Evolutionary conservation across 2,113 vertebrate species (phyloP).

Genomic region (Gobio gobio): DNA sequence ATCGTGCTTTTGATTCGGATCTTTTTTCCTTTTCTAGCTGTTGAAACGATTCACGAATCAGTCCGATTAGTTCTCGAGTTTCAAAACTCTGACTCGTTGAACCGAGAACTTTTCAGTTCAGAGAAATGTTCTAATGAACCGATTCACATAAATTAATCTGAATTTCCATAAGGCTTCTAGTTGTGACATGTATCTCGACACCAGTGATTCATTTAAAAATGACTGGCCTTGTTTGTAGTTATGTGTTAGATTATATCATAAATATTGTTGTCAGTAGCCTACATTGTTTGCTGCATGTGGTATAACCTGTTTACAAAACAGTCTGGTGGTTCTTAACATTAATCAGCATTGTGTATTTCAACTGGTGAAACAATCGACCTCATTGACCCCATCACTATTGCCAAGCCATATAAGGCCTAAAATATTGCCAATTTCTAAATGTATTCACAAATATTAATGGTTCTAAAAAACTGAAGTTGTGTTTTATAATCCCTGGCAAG

Average conservation of each 20-base stretch:
- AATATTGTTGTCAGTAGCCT: not conserved
- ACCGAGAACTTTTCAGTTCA: not conserved
- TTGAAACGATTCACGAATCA: not conserved
- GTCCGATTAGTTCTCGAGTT: not conserved
- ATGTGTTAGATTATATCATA: not conserved
- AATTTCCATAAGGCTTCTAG: not conserved
- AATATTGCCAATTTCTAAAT: not conserved
- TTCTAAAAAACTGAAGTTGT: slow-evolving; percentile 45
- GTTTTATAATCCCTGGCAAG: slow-evolving; percentile 65
- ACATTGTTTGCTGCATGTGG: not conserved
- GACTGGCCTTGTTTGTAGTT: not conserved
- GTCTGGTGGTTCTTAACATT: not conserved
- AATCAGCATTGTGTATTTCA: not conserved
- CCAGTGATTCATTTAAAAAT: not conserved
- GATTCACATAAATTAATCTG: not conserved
- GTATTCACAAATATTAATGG: not conserved
- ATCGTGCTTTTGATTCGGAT: not conserved
- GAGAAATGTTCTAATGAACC: not conserved
- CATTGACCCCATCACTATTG: not conserved
- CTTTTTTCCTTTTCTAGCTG: not conserved
- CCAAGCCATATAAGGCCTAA: not conserved
- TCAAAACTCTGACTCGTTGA: not conserved
- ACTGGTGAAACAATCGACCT: not conserved
- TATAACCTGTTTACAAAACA: not conserved
- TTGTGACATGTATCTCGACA: not conserved